Base-by-base conservation (phyloP, 2,797 vertebrate genomes). In the Rhinoraja longicauda region DNA sequence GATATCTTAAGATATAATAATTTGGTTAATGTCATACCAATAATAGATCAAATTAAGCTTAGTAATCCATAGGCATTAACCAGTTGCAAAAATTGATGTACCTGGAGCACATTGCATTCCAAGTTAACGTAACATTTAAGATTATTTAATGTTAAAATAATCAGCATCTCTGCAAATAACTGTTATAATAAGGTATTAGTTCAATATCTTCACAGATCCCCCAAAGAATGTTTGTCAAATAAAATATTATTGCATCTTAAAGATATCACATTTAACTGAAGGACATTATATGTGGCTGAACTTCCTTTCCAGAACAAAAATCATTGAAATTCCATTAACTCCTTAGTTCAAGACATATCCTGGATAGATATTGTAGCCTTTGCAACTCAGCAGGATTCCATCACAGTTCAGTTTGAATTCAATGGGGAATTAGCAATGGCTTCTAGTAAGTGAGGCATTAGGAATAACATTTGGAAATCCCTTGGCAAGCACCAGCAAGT, bases 101-200 rank as follows among this genome's bases (percentile, higher is more conserved):
- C 4, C 13, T 21, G 77, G 19, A 78, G 17, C 77, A 78, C 32
- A 78, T 5, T 36, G 6, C 19, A 77, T 39, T n/a, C n/a, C 13
- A 77, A 39, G 77, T 67, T 32, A 64, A 8, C 67, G 67, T 88
- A 88, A 15, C 64, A 29, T 10, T 19, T 21, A 88, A 32, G 17
- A 67, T 67, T 88, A 88, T 88, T 67, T 88, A 21, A 67, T 64
- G 17, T 36, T 36, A 88, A 88, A 67, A 88, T 32, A 86, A 86
- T 57, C 82, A 86, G 26, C 57, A 17, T 86, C 19, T n/a, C 15
- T 59, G 26, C 32, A 67, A 88, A 67, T 88, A 88, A 64, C 7
- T 84, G 45, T 17, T 59, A 6, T 32, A n/a, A 32, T 32, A 26
- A n/a, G 62, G 86, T 15, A 0, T 62, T 32, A 4, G 62, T 86